These are phyloP conservation scores for Syngnathus typhle DNA, from an alignment of 2,113 vertebrate species.

Conservation along the genomic window DNA sequence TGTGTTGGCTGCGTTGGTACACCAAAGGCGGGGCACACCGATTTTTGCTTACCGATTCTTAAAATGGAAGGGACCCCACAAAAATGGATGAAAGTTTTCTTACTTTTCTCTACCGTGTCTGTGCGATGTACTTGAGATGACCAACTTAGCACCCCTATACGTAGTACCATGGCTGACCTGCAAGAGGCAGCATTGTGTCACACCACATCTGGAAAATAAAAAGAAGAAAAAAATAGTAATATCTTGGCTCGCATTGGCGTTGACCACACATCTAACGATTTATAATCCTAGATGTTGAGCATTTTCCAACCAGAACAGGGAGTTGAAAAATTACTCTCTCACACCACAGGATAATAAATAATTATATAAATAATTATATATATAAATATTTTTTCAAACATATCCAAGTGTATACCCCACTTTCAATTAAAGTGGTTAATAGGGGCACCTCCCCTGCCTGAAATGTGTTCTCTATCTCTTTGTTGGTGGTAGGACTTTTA, in stretches of 20 bases:
- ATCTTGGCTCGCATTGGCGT: background rate
- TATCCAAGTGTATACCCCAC: background rate
- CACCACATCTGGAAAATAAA: too few species aligned
- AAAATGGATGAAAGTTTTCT: too few species aligned
- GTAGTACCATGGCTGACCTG: too few species aligned
- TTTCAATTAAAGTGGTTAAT: background rate
- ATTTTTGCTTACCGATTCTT: too few species aligned
- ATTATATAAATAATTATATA: background rate
- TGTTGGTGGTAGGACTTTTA: conserved; percentile 13
- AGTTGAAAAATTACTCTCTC: background rate
- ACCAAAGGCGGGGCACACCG: background rate
- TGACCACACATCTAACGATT: background rate
- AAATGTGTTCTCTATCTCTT: conserved; percentile 7
- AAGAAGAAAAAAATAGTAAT: background rate
- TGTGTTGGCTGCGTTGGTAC: background rate
- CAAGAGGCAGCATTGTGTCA: too few species aligned
- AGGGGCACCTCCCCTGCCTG: background rate
- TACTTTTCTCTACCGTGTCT: too few species aligned
- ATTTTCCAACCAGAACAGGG: background rate
- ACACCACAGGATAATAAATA: background rate
- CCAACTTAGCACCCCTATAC: too few species aligned
- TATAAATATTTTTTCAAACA: background rate
- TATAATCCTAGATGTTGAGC: background rate
- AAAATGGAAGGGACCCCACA: too few species aligned
- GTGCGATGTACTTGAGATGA: too few species aligned